Evolutionary conservation across 1,140 invertebrate genomes (phyloP).

Genomic region (Vanessa tameamea): DNA sequence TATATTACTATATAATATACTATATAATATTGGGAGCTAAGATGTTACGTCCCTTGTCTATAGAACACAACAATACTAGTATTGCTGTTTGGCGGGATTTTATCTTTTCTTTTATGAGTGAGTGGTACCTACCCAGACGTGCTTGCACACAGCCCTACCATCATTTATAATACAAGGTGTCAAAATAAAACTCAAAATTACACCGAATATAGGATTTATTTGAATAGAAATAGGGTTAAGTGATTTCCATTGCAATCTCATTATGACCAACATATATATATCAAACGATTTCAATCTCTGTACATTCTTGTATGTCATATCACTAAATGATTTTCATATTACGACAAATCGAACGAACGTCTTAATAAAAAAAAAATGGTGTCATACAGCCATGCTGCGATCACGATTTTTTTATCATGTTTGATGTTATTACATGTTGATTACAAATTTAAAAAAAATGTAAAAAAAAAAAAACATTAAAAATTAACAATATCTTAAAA

Average conservation of each 20-base stretch:
- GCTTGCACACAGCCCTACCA: too few relatives aligned
- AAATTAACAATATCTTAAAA: too few relatives aligned
- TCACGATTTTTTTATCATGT: too few relatives aligned
- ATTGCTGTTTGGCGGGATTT: too few relatives aligned
- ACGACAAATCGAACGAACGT: background rate
- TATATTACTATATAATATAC: too few relatives aligned
- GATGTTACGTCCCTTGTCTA: too few relatives aligned
- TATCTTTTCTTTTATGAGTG: too few relatives aligned
- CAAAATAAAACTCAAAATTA: slow-evolving; percentile 36
- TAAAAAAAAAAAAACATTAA: too few relatives aligned
- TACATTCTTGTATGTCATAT: slow-evolving; percentile 13
- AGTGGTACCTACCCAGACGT: too few relatives aligned
- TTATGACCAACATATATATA: slow-evolving; percentile 11
- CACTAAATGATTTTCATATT: slow-evolving; percentile 16
- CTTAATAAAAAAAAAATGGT: background rate
- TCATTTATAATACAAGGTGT: background rate
- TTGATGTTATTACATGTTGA: background rate
- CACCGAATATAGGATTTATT: slow-evolving; percentile 42
- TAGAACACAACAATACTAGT: too few relatives aligned
- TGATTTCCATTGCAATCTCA: slow-evolving; percentile 48
- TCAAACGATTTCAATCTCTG: slow-evolving; percentile 18
- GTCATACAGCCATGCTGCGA: background rate
- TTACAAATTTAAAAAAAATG: background rate
- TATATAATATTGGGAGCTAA: too few relatives aligned
- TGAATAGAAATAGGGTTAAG: slow-evolving; percentile 37